Conservation (phyloP, 2,797 vertebrate species). For the Tauraco hartlaubi region DNA sequence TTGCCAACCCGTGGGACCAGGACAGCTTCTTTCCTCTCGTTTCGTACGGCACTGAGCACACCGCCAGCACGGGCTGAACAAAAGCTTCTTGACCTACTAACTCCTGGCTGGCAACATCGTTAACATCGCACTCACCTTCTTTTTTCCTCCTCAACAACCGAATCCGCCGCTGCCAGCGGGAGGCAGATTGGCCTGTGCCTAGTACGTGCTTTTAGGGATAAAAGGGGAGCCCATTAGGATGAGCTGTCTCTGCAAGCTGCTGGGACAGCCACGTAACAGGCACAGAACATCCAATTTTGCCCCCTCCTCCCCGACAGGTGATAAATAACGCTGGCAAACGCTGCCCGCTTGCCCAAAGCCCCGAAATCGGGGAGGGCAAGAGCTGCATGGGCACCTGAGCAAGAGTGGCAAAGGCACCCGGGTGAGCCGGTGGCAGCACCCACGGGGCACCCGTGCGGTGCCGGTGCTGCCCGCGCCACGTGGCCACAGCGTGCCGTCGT, state of each 20-base stretch:
- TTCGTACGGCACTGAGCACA: conserved; percentile 1
- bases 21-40: conserved; percentile 38
- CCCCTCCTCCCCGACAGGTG: background rate
- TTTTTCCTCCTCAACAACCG: conserved; percentile 15
- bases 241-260: conserved; percentile 5
- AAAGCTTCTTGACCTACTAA: conserved; percentile 71
- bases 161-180: background rate
- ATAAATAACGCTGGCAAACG: background rate
- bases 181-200: conserved; percentile 51
- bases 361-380: background rate
- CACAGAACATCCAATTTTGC: conserved; percentile 35
- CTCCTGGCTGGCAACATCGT: conserved; percentile 28
- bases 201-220: background rate
- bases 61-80: conserved; percentile 10
- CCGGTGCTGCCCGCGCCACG: accelerated
- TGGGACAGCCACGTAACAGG: background rate
- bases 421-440: background rate
- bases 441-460: accelerated
- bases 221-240: conserved; percentile 24
- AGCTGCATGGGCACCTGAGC: accelerated
- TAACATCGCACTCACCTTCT: conserved; percentile 37
- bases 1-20: background rate
- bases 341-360: background rate
- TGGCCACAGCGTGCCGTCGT: background rate
- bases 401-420: accelerated